These are phyloP conservation scores for Onthophagus taurus DNA, from an alignment of 1,140 invertebrate species.

Conservation along the genomic window DNA sequence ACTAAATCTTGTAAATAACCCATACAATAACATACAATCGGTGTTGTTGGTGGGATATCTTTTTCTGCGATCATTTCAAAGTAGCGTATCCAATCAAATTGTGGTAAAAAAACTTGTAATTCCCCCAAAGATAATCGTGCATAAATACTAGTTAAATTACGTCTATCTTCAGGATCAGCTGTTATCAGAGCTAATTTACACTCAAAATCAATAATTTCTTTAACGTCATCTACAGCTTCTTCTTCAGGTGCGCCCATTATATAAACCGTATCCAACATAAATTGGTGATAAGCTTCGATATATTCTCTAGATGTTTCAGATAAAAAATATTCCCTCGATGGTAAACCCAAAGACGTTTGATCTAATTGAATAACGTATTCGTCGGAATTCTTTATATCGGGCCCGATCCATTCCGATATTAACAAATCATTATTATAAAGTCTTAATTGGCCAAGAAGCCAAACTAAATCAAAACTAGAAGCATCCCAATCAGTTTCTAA, in stretches of 20 bases:
- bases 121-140: slow-evolving; percentile 65
- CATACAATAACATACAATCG: slow-evolving; percentile 63
- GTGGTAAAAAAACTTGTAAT: slow-evolving; percentile 56
- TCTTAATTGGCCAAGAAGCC: slow-evolving; percentile 62
- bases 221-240: slow-evolving; percentile 52
- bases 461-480: slow-evolving; percentile 62
- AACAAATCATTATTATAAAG: slow-evolving; percentile 77
- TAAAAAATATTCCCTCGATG: slow-evolving; percentile 80
- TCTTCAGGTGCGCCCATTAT: slow-evolving; percentile 54
- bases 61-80: slow-evolving; percentile 57
- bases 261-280: slow-evolving; percentile 59
- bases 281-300: slow-evolving; percentile 68
- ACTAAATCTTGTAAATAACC: slow-evolving; percentile 51
- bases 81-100: slow-evolving; percentile 70
- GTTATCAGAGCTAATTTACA: slow-evolving; percentile 60
- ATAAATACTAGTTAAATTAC: slow-evolving; percentile 73
- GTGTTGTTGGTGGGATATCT: slow-evolving; percentile 50
- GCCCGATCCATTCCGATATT: slow-evolving; percentile 74
- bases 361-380: slow-evolving; percentile 80
- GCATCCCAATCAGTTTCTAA: slow-evolving; percentile 53
- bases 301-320: slow-evolving; percentile 58
- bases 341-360: slow-evolving; percentile 77
- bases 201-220: slow-evolving; percentile 75
- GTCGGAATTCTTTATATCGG: slow-evolving; percentile 82
- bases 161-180: slow-evolving; percentile 67